Percentiles rank a stretch among this genome's conserved stretches.
Conservation (phyloP, 2,797 vertebrate species). For the Simalia tracyae region DNA sequence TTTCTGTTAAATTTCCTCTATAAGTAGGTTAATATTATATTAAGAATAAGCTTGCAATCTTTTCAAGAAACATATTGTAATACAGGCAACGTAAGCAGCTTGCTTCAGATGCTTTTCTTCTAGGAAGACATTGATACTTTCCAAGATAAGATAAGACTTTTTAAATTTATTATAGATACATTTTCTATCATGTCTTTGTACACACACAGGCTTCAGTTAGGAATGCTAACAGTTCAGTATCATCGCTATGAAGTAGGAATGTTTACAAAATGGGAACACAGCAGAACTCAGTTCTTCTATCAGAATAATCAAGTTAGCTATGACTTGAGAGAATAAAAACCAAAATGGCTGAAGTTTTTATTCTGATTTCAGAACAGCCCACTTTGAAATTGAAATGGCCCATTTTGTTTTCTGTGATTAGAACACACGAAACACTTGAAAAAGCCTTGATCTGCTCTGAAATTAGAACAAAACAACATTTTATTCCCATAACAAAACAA, state of each 20-base stretch:
- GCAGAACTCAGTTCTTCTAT: neutral
- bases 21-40: slow-evolving; percentile 6
- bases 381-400: neutral
- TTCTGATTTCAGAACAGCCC: neutral
- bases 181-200: neutral
- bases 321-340: neutral
- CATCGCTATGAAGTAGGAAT: neutral
- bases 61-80: neutral
- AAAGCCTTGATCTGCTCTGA: neutral
- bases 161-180: neutral
- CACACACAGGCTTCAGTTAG: no score
- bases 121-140: neutral
- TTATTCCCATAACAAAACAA: neutral
- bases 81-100: neutral
- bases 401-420: neutral
- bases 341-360: neutral
- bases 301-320: neutral
- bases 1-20: neutral
- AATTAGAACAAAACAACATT: neutral
- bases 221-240: neutral
- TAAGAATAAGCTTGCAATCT: neutral
- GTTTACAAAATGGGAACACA: neutral
- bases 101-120: neutral
- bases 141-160: neutral
- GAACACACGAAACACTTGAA: neutral